These are phyloP conservation scores for Poecile montanus DNA, from an alignment of 2,797 vertebrate species.

Conservation along the genomic window DNA sequence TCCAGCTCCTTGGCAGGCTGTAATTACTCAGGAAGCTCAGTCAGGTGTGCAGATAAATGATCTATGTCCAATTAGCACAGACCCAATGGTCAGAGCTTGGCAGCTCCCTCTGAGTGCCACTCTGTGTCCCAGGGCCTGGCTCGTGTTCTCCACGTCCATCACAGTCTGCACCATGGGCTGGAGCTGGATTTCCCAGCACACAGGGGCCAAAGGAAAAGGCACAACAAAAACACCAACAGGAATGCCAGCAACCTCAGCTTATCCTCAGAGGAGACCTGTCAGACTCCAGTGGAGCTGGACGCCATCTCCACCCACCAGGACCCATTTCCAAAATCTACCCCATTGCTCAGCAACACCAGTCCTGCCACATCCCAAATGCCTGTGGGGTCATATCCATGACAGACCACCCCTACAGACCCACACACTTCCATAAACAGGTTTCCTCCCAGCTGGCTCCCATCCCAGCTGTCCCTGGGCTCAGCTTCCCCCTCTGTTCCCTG, in stretches of 20 bases:
- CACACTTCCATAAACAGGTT: accelerated
- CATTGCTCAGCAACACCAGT: neutral
- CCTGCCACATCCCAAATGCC: neutral
- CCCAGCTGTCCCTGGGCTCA: neutral
- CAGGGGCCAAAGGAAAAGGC: neutral
- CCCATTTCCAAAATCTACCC: neutral
- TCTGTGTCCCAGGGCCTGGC: neutral
- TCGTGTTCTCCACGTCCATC: accelerated
- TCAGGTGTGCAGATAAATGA: neutral
- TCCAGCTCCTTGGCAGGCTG: neutral
- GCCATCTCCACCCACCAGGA: neutral
- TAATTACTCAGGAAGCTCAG: neutral
- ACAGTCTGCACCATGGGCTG: accelerated
- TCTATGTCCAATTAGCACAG: neutral
- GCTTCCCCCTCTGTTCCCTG: accelerated
- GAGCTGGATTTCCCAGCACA: neutral
- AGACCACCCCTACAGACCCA: neutral
- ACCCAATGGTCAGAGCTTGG: neutral
- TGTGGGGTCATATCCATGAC: accelerated
- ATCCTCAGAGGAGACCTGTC: neutral
- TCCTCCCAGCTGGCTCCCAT: neutral
- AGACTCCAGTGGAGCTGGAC: neutral
- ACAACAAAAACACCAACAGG: accelerated
- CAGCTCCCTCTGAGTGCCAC: accelerated
- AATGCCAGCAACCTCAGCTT: neutral